These are phyloP conservation scores for Pogonognathellus flavescens DNA, from an alignment of 1,140 invertebrate genomes.

Conservation along the genomic window DNA sequence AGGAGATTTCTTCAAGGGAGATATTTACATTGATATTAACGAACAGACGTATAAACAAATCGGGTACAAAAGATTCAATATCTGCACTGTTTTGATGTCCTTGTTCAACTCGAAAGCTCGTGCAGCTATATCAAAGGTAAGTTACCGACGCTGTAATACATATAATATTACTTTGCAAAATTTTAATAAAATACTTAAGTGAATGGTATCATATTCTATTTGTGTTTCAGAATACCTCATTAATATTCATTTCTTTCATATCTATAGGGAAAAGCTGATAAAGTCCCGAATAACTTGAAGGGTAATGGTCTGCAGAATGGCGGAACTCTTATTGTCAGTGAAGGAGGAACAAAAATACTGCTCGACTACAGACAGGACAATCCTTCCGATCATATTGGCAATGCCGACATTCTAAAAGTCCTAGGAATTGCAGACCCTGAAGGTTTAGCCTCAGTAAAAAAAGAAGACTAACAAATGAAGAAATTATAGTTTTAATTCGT, in stretches of 20 bases:
- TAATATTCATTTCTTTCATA: no score
- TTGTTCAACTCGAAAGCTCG: no score
- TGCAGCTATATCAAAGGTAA: no score
- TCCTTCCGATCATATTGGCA: conserved; percentile 76
- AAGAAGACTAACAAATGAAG: not conserved
- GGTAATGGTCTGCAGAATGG: conserved; percentile 79
- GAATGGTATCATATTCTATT: no score
- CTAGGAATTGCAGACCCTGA: conserved; percentile 56
- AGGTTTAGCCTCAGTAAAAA: not conserved
- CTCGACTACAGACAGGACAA: conserved; percentile 75
- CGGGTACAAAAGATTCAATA: conserved; percentile 75
- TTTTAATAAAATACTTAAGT: no score
- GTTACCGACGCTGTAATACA: no score
- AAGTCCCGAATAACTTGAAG: conserved; percentile 71
- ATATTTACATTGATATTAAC: conserved; percentile 76
- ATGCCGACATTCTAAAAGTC: conserved; percentile 76
- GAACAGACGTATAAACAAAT: conserved; percentile 75
- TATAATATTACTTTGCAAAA: no score
- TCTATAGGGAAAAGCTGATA: not conserved
- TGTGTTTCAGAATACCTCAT: no score
- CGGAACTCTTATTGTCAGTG: conserved; percentile 75
- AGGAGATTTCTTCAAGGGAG: conserved; percentile 76
- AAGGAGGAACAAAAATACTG: conserved; percentile 72
- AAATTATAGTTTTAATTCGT: not conserved
- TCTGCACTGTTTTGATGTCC: conserved; percentile 56